Base-by-base conservation (phyloP, 2,797 vertebrate species). In the Nyctibius grandis region DNA sequence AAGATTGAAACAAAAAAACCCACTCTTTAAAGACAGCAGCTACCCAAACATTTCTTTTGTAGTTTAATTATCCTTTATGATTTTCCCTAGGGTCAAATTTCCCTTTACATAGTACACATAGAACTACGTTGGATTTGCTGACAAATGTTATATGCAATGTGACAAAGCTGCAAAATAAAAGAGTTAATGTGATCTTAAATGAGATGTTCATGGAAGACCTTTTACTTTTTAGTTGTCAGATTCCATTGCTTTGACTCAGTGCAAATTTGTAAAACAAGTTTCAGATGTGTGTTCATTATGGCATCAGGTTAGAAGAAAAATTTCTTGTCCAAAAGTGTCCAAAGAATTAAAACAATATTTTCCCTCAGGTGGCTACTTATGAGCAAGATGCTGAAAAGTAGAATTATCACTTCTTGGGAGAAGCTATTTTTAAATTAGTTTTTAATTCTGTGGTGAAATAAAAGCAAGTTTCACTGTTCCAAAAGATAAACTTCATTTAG, bases 21-120 rank as follows among this genome's bases (percentile, higher is more conserved):
- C 29, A 47, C 23, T 68, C 95, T 97, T 95, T 89, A 96, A 94
- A 96, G 85, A 85, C 72, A 95, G 74, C 31, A 76, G 45, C 59
- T 87, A 65, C 75, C 65, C 25, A 21, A 79, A 63, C 12, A 61
- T 80, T 91, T 92, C 8, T 94, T 81, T 91, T 42, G 68, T 85
- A 88, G 65, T 91, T 96, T 93, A 95, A 96, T 95, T 93, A 86
- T 79, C 77, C 61, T 54, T 96, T 78, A 70, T 68, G 74, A 82
- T 89, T 96, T 92, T 73, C 88, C 68, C 38, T 70, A 23, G n/a
- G 50, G 82, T 78, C 79, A 88, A 64, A 50, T 89, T 96, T 93
- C 76, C 84, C 73, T 97, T 95, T 89, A 68, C 42, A 54, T 20
- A 36, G 34, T 68, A 73, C 10, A 38, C 22, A n/a, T 6, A 59